A percentile compares a stretch with the other conserved stretches of the same genome.
Conservation (phyloP, 2,888 invertebrate species). For the Bedellia somnulentella region DNA sequence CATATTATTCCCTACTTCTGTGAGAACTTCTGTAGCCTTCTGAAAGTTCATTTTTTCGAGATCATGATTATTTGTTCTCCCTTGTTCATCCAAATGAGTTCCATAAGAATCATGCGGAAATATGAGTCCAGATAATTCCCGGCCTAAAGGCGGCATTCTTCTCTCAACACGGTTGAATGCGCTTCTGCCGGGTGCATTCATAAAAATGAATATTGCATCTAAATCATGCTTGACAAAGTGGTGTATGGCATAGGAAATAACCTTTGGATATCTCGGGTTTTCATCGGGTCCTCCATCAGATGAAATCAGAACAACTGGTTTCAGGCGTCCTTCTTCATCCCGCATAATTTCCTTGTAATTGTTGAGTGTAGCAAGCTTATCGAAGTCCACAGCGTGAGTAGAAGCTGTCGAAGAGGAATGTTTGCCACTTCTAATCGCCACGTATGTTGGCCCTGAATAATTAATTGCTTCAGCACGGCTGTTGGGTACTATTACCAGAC, state of each 20-base stretch:
- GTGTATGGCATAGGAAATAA: constrained; percentile 10
- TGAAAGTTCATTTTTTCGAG: too few relatives aligned
- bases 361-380: constrained; percentile 4
- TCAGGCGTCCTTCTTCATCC: constrained; percentile 2
- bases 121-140: too few relatives aligned
- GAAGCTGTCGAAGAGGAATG: constrained; percentile 3
- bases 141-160: constrained; percentile 13
- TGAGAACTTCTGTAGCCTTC: too few relatives aligned
- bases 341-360: constrained; percentile 4
- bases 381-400: constrained; percentile 5
- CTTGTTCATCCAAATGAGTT: too few relatives aligned
- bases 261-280: constrained; percentile 10
- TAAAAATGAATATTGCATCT: constrained; percentile 16
- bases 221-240: constrained; percentile 10
- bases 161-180: constrained; percentile 11
- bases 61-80: too few relatives aligned
- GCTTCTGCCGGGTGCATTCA: constrained; percentile 22
- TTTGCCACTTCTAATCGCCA: background rate
- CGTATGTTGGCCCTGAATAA: background rate
- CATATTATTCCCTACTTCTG: too few relatives aligned
- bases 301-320: constrained; percentile 5
- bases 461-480: constrained; percentile 2
- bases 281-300: constrained; percentile 9
- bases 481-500: too few relatives aligned
- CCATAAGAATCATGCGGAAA: too few relatives aligned